These are phyloP conservation scores for Eulemur coronatus DNA, from an alignment of 2,797 vertebrate genomes.

Conservation along the genomic window DNA sequence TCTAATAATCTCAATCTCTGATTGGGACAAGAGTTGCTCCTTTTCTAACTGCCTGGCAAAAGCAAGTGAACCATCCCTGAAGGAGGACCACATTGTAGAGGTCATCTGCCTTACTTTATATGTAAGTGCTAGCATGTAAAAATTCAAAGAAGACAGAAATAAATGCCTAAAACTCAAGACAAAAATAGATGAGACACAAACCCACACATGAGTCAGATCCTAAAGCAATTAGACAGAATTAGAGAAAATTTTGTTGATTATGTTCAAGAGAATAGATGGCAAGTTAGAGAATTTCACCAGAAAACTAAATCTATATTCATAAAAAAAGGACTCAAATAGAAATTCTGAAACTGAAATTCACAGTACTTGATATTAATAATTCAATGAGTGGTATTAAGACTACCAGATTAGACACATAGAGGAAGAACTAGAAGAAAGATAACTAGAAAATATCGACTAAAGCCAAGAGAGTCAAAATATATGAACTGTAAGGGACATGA, in stretches of 20 bases:
- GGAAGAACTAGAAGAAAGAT: not conserved
- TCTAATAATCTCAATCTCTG: not conserved
- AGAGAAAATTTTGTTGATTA: not conserved
- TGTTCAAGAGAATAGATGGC: not conserved
- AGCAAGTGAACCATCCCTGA: not conserved
- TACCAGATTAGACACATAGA: not conserved
- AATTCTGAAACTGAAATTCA: not conserved
- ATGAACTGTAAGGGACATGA: not conserved
- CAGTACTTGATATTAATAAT: not conserved
- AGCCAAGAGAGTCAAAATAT: not conserved
- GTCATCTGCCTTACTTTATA: not conserved
- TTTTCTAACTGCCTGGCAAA: not conserved
- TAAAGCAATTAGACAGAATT: not conserved
- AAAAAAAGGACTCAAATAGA: not conserved
- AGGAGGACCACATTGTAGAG: not conserved
- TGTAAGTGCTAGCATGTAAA: not conserved
- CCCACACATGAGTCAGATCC: not conserved
- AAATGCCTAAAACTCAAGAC: not conserved
- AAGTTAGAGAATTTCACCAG: not conserved
- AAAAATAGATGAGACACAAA: not conserved
- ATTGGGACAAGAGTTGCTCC: not conserved
- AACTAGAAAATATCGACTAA: not conserved
- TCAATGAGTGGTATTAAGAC: not conserved
- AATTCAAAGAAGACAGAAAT: not conserved
- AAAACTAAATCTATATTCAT: not conserved